Evolutionary conservation across 2,113 vertebrate genomes (phyloP).

Genomic region (Haliaeetus leucogaster): DNA sequence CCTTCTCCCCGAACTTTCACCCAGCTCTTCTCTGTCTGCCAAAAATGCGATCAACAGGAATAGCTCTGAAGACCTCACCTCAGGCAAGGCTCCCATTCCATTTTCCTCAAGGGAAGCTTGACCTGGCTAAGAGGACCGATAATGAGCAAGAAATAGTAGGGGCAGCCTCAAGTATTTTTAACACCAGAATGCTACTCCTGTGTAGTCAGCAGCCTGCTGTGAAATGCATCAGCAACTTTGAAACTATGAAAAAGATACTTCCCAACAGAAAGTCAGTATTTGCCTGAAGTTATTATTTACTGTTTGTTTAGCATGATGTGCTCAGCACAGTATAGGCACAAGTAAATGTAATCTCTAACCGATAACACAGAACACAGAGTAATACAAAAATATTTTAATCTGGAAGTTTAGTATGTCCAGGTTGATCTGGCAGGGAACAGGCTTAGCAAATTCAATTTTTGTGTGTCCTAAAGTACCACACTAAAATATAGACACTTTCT

Average conservation of each 20-base stretch:
- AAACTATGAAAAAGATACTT: slow-evolving; percentile 39
- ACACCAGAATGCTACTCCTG: slow-evolving; percentile 50
- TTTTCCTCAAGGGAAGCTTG: slow-evolving; percentile 53
- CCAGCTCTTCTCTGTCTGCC: neutral
- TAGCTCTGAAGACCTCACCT: slow-evolving; percentile 7
- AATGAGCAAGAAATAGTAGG: slow-evolving; percentile 57
- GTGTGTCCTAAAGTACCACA: neutral
- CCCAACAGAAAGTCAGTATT: neutral
- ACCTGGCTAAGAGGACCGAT: slow-evolving; percentile 45
- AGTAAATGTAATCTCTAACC: neutral
- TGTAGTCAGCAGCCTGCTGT: slow-evolving; percentile 21
- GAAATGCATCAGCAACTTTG: slow-evolving; percentile 50
- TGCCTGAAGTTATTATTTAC: neutral
- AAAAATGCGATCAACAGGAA: slow-evolving; percentile 21
- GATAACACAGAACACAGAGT: neutral
- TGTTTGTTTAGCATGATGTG: neutral
- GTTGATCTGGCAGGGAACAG: neutral
- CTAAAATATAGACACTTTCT: neutral
- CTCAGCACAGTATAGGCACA: neutral
- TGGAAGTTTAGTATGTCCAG: neutral
- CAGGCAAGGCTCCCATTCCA: slow-evolving; percentile 44
- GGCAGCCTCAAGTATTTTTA: slow-evolving; percentile 55
- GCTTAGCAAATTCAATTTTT: neutral
- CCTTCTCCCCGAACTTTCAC: slow-evolving; percentile 10
- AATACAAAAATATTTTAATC: neutral